phyloP scores from a whole-genome alignment of 1,140 invertebrate species.

The Danaus melanippus region DNA sequence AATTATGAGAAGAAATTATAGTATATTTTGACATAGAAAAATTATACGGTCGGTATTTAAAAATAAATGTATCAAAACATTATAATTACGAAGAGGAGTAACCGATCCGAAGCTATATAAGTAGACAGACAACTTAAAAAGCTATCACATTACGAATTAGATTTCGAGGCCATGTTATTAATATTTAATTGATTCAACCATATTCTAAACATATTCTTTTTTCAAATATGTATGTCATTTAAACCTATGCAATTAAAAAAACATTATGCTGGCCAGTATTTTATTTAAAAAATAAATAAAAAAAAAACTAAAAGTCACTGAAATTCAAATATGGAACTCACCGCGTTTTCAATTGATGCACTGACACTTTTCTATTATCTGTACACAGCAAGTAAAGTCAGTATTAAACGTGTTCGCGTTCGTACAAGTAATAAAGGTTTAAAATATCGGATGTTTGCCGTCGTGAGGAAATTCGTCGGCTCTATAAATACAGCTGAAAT shows the following conservation, averaged over 20 bases:
- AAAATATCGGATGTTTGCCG: constrained; percentile 34
- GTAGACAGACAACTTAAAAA: constrained; percentile 20
- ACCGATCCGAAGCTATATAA: constrained; percentile 16
- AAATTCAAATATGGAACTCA: constrained; percentile 3
- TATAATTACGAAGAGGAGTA: constrained; percentile 6
- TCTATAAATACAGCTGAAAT: constrained; percentile 35
- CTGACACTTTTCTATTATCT: constrained; percentile 9
- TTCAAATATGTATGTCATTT: too few species aligned
- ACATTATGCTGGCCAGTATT: too few species aligned
- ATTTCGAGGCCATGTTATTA: too few species aligned
- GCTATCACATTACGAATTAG: constrained; percentile 18
- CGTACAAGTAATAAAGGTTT: constrained; percentile 36
- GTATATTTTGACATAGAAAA: too few species aligned
- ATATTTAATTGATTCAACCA: too few species aligned
- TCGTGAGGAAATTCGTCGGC: constrained; percentile 25
- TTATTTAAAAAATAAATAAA: background rate
- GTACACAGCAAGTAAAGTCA: constrained; percentile 13
- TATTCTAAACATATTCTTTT: too few species aligned
- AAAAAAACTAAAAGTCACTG: constrained; percentile 4
- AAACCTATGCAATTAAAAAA: too few species aligned
- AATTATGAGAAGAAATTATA: too few species aligned
- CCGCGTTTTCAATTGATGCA: constrained; percentile 10
- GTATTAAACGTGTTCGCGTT: constrained; percentile 29
- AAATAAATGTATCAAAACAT: constrained; percentile 2
- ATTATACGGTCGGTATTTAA: background rate